Percentiles rank a stretch among this genome's conserved stretches.
phyloP scores from a whole-genome alignment of 2,797 vertebrate genomes.

The Lepidocolaptes lacrymiger region DNA sequence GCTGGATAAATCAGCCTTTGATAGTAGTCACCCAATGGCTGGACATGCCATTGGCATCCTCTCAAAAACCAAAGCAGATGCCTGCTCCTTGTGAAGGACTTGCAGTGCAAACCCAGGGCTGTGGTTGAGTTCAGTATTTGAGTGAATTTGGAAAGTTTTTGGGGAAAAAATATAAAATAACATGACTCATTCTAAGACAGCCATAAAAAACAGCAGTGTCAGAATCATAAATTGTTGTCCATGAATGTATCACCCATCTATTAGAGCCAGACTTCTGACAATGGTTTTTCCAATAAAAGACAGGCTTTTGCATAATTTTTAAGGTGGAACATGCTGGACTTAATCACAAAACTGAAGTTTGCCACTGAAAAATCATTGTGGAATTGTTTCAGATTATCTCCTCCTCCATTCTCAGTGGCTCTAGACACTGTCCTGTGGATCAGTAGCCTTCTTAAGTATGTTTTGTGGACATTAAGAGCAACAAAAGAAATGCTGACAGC shows the following conservation, averaged over 20 bases:
- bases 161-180: neutral
- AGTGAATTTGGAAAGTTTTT: neutral
- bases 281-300: neutral
- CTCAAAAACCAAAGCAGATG: neutral
- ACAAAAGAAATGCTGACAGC: neutral
- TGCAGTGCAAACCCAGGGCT: neutral
- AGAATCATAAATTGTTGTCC: conserved; percentile 32
- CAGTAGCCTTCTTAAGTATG: neutral
- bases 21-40: rapidly evolving
- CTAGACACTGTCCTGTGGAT: neutral
- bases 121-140: neutral
- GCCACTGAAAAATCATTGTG: neutral
- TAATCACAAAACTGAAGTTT: neutral
- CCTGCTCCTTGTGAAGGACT: neutral
- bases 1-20: neutral
- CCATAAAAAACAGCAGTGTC: conserved; percentile 11
- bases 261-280: conserved; percentile 15
- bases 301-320: neutral
- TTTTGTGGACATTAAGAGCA: neutral
- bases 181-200: conserved; percentile 15
- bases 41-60: neutral
- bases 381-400: neutral
- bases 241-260: neutral
- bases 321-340: neutral
- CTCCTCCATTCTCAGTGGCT: neutral